Evolutionary conservation across 2,888 invertebrate species (phyloP).

Genomic region (Tipula vernalis): DNA sequence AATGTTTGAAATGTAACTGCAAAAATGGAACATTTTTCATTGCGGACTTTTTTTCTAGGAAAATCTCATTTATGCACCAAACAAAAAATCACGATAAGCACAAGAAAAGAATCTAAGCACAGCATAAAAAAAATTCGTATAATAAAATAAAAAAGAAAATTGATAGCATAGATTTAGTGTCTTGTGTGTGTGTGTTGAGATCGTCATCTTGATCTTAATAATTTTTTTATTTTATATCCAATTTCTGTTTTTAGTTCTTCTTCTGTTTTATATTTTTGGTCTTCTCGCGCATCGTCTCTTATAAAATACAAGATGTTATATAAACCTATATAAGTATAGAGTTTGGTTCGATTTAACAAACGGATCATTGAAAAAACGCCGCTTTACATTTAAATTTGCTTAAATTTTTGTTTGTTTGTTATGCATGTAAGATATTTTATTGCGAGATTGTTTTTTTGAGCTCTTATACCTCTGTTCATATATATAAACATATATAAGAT

Average conservation of each 20-base stretch:
- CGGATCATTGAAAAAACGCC: background rate
- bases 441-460: background rate
- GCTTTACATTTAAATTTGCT: conserved; percentile 4
- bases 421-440: conserved; percentile 4
- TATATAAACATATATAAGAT: background rate
- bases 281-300: background rate
- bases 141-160: background rate
- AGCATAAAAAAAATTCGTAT: background rate
- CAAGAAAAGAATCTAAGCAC: background rate
- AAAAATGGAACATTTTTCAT: background rate
- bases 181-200: background rate
- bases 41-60: background rate
- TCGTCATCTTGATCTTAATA: background rate
- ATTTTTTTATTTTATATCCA: background rate
- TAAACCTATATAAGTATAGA: background rate
- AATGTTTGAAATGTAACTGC: background rate
- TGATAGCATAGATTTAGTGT: background rate
- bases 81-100: background rate
- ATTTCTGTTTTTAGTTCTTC: background rate
- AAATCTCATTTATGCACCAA: too few relatives aligned
- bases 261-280: background rate
- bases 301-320: background rate
- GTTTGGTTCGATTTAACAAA: background rate
- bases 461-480: background rate
- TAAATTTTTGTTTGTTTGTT: background rate